phyloP scores from a whole-genome alignment of 2,113 vertebrate species.

The Epinephelus lanceolatus region DNA sequence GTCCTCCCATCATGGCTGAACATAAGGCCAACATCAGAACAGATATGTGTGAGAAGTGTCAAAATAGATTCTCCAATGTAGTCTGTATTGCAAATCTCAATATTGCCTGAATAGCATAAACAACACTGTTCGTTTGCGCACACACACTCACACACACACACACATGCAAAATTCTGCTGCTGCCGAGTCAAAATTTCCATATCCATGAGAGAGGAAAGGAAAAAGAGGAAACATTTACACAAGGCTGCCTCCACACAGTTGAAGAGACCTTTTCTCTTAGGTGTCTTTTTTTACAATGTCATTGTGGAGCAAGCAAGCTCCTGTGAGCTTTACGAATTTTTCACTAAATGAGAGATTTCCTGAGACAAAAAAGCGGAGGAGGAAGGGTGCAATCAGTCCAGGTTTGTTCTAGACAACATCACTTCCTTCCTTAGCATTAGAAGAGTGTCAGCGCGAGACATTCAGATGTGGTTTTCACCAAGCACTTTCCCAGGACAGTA shows the following conservation, averaged over 20 bases:
- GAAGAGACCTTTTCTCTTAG: slow-evolving; percentile 70
- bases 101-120: slow-evolving; percentile 67
- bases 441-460: slow-evolving; percentile 75
- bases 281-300: slow-evolving; percentile 71
- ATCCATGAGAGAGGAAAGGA: slow-evolving; percentile 70
- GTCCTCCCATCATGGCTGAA: slow-evolving; percentile 66
- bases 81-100: slow-evolving; percentile 66
- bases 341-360: slow-evolving; percentile 75
- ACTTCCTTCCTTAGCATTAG: slow-evolving; percentile 79
- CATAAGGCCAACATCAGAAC: slow-evolving; percentile 72
- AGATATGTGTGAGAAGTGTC: slow-evolving; percentile 69
- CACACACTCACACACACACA: slow-evolving; percentile 21
- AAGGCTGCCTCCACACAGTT: slow-evolving; percentile 67
- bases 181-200: slow-evolving; percentile 74
- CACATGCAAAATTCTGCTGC: slow-evolving; percentile 37
- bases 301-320: slow-evolving; percentile 70
- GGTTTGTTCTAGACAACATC: slow-evolving; percentile 82
- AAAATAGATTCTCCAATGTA: slow-evolving; percentile 60
- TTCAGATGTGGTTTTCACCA: slow-evolving; percentile 77
- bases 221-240: slow-evolving; percentile 79
- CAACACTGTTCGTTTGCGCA: slow-evolving; percentile 56
- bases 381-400: slow-evolving; percentile 83
- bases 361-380: slow-evolving; percentile 69
- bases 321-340: slow-evolving; percentile 65
- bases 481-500: slow-evolving; percentile 81